These are phyloP conservation scores for Lophochroa leadbeateri DNA, from an alignment of 2,113 vertebrate genomes.

Conservation along the genomic window DNA sequence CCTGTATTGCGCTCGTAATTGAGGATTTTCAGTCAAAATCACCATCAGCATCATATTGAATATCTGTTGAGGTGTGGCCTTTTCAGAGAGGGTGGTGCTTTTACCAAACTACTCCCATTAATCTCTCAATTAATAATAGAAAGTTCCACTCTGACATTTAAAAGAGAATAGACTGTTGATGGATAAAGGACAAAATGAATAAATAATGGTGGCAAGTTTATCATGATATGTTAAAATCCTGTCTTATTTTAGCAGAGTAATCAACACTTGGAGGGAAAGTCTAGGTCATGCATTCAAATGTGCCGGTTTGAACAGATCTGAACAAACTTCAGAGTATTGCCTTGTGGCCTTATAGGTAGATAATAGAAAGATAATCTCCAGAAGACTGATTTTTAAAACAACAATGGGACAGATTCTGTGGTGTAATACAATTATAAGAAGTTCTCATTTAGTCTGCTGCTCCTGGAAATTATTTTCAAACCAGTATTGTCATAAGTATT, in stretches of 20 bases:
- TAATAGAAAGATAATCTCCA: neutral
- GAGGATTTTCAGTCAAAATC: neutral
- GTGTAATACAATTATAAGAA: neutral
- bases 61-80: constrained; percentile 16
- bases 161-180: neutral
- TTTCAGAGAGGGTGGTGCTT: neutral
- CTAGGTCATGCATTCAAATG: neutral
- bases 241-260: neutral
- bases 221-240: neutral
- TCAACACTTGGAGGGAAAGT: neutral
- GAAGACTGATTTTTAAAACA: neutral
- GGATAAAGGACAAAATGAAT: constrained; percentile 1
- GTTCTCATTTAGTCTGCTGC: neutral
- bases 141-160: constrained; percentile 30
- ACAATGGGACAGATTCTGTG: neutral
- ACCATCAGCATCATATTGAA: neutral
- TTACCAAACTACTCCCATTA: neutral
- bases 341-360: neutral
- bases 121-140: neutral
- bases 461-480: neutral
- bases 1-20: neutral
- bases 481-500: neutral
- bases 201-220: neutral
- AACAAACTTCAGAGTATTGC: neutral
- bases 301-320: neutral